A percentile compares a stretch with the other conserved stretches of the same genome.
These are phyloP conservation scores for Falco peregrinus DNA, from an alignment of 2,797 vertebrate species.

Conservation along the genomic window DNA sequence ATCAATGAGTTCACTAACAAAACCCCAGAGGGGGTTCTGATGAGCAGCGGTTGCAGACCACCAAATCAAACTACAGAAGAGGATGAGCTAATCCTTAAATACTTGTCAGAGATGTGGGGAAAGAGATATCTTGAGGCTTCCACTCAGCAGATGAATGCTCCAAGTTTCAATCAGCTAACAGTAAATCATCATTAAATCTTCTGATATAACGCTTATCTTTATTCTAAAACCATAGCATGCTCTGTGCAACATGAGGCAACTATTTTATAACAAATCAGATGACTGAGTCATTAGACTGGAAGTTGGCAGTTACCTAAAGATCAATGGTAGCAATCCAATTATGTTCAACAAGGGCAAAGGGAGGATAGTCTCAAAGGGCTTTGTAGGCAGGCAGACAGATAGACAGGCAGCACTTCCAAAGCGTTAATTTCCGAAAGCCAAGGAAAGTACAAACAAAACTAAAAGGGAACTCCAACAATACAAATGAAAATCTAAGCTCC, in stretches of 20 bases:
- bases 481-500: background rate
- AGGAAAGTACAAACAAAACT: background rate
- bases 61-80: background rate
- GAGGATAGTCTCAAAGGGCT: background rate
- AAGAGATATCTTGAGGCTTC: background rate
- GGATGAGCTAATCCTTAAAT: background rate
- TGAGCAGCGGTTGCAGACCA: background rate
- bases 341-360: background rate
- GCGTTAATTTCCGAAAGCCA: background rate
- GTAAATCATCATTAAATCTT: background rate
- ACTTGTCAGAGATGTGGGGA: background rate
- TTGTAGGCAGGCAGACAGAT: background rate
- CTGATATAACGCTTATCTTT: background rate
- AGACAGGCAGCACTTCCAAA: background rate
- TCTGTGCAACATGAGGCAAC: background rate
- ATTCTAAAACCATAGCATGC: background rate
- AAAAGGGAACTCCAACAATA: background rate
- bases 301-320: background rate
- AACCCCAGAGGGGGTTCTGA: background rate
- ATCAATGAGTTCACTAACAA: background rate
- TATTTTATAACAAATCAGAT: background rate
- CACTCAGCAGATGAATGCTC: accelerated
- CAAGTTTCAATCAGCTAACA: background rate
- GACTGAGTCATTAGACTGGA: background rate
- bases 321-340: background rate